These are phyloP conservation scores for Mayetiola destructor DNA, from an alignment of 2,888 invertebrate genomes.

Conservation along the genomic window DNA sequence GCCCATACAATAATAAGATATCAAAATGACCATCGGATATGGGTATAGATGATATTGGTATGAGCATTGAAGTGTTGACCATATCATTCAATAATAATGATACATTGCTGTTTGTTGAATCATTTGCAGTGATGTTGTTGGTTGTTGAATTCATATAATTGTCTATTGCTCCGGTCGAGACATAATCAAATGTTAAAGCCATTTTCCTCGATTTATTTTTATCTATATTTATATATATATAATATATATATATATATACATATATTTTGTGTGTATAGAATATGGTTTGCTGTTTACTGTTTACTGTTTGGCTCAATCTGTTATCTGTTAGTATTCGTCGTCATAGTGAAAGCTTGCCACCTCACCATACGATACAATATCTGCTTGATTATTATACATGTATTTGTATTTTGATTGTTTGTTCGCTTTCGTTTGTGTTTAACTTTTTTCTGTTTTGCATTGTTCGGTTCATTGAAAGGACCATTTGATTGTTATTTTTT, in stretches of 20 bases:
- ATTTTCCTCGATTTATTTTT: not conserved
- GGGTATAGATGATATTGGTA: not conserved
- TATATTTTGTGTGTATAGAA: not conserved
- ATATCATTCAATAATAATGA: no score
- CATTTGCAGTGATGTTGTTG: not conserved
- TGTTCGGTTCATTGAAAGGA: no score
- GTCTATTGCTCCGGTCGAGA: not conserved
- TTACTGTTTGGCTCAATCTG: no score
- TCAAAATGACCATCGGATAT: not conserved
- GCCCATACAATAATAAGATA: conserved; percentile 24
- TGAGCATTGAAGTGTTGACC: not conserved
- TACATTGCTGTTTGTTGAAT: no score
- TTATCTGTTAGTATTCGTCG: no score
- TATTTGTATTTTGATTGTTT: no score
- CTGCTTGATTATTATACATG: no score
- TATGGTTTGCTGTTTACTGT: not conserved
- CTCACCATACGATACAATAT: no score
- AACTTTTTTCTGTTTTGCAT: no score
- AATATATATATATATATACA: not conserved
- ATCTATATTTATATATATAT: not conserved
- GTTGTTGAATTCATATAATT: not conserved
- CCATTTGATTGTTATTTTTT: no score
- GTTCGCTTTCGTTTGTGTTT: no score
- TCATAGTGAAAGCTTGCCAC: no score
- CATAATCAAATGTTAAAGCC: not conserved